These are phyloP conservation scores for Carassius auratus DNA, from an alignment of 2,113 vertebrate genomes.

Conservation along the genomic window DNA sequence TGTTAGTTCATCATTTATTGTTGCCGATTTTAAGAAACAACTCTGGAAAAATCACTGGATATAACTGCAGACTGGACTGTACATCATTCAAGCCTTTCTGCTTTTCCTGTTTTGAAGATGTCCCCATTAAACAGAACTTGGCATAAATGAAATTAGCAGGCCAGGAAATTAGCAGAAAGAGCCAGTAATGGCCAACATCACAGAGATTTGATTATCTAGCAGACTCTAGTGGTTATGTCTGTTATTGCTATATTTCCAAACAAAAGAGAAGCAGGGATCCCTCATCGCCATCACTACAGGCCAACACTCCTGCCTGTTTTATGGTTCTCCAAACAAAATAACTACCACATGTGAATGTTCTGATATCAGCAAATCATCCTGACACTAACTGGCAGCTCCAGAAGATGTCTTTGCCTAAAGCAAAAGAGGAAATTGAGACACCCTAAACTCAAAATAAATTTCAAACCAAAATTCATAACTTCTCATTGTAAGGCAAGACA, in stretches of 20 bases:
- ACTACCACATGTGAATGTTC: neutral
- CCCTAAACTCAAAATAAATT: neutral
- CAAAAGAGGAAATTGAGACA: neutral
- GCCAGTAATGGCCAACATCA: conserved; percentile 24
- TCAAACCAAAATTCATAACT: neutral
- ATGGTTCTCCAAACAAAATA: neutral
- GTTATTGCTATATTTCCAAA: neutral
- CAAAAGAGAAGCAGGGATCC: neutral
- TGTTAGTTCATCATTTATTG: neutral
- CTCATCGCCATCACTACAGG: neutral
- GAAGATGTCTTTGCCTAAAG: neutral
- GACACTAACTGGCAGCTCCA: neutral
- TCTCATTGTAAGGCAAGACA: neutral
- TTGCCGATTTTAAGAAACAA: neutral
- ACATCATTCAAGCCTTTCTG: conserved; percentile 6
- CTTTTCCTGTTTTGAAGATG: conserved; percentile 21
- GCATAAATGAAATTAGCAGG: conserved; percentile 58
- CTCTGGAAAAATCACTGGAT: neutral
- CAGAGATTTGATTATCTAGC: conserved; percentile 35
- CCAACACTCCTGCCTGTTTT: neutral
- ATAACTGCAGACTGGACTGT: conserved; percentile 31
- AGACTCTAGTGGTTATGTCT: conserved; percentile 40
- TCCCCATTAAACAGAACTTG: conserved; percentile 52
- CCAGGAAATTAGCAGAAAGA: conserved; percentile 40
- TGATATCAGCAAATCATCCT: neutral